Evolutionary conservation across 2,797 vertebrate species (phyloP).

Genomic region (Pseudocheirus occidentalis): DNA sequence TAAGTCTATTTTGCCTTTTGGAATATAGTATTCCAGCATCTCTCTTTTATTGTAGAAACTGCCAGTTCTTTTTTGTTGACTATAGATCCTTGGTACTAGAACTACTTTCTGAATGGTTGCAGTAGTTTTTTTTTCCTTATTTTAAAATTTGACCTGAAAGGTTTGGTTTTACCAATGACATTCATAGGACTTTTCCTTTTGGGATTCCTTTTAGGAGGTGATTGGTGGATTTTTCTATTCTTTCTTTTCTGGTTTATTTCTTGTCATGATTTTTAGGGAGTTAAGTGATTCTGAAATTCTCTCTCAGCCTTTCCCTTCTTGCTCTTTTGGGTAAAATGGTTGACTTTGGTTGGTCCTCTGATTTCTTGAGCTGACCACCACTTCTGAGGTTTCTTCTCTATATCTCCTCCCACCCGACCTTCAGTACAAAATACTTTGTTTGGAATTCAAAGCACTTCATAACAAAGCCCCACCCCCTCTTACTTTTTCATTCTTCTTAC

Average conservation of each 20-base stretch:
- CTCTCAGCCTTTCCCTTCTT: background rate
- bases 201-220: background rate
- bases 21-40: background rate
- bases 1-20: background rate
- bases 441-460: background rate
- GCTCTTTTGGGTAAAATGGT: background rate
- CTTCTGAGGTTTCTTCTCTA: background rate
- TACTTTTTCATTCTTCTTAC: background rate
- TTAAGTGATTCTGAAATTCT: background rate
- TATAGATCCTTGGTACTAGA: background rate
- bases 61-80: background rate
- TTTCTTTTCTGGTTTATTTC: background rate
- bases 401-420: accelerated
- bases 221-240: background rate
- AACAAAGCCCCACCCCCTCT: background rate
- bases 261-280: background rate
- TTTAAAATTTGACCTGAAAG: background rate
- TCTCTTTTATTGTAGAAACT: background rate
- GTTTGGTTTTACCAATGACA: background rate
- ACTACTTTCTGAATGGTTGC: background rate
- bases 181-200: background rate
- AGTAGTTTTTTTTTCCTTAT: background rate
- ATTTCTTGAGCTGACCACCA: background rate
- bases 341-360: background rate
- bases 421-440: background rate